phyloP scores from a whole-genome alignment of 1,140 invertebrate species.

The Pararge aegeria region DNA sequence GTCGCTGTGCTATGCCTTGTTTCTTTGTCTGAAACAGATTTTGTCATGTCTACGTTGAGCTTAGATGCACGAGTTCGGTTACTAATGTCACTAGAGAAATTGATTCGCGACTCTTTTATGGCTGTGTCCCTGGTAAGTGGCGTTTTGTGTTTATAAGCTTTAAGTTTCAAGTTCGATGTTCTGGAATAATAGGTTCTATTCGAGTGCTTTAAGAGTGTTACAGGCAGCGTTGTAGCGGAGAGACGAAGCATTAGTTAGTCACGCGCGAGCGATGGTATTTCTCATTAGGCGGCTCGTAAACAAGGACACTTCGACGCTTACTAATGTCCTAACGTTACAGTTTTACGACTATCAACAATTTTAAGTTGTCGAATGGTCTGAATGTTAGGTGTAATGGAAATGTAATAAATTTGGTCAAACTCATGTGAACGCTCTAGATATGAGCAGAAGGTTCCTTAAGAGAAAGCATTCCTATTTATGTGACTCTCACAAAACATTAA shows the following conservation, averaged over 20 bases:
- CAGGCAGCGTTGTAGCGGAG: slow-evolving; percentile 29
- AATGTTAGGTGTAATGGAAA: slow-evolving; percentile 35
- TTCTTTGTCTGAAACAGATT: slow-evolving; percentile 26
- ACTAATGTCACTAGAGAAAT: slow-evolving; percentile 33
- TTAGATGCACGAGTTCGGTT: slow-evolving; percentile 31
- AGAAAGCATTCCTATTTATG: neutral
- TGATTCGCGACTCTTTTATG: slow-evolving; percentile 31
- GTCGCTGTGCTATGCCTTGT: slow-evolving; percentile 10
- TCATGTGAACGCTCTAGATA: slow-evolving; percentile 10
- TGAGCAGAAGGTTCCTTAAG: neutral
- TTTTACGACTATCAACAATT: slow-evolving; percentile 66
- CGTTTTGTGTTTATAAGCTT: slow-evolving; percentile 15
- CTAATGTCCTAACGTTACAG: slow-evolving; percentile 63
- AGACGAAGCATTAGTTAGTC: slow-evolving; percentile 57
- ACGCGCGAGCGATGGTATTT: slow-evolving; percentile 61
- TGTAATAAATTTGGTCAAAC: slow-evolving; percentile 37
- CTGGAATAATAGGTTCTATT: slow-evolving; percentile 20
- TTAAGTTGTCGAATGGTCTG: slow-evolving; percentile 40
- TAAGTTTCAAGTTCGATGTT: slow-evolving; percentile 7
- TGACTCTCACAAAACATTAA: neutral
- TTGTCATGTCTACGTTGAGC: slow-evolving; percentile 24
- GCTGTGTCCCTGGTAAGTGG: slow-evolving; percentile 16
- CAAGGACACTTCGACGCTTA: slow-evolving; percentile 67
- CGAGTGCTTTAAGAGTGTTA: slow-evolving; percentile 11
- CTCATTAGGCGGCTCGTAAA: slow-evolving; percentile 71